Conservation (phyloP, 2,113 vertebrate species). For the Aegotheles bennettii region DNA sequence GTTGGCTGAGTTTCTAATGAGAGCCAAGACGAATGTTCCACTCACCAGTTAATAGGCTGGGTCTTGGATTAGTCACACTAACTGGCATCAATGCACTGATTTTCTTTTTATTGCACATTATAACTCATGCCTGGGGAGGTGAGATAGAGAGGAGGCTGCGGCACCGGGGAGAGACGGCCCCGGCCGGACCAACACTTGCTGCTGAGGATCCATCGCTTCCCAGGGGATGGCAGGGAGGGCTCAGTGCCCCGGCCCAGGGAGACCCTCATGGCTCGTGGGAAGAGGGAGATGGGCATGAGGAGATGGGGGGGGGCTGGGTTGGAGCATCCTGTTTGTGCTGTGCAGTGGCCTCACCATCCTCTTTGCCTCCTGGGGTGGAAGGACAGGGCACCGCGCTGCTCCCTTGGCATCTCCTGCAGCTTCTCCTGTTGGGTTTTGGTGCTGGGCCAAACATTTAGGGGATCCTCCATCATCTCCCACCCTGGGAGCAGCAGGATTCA, state of each 20-base stretch:
- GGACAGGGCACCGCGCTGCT: fast-evolving
- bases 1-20: slow-evolving; percentile 17
- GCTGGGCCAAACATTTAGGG: neutral
- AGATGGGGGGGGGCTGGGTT: neutral
- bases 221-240: neutral
- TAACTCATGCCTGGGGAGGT: slow-evolving; percentile 39
- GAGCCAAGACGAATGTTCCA: slow-evolving; percentile 10
- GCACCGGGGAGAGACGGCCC: neutral
- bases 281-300: neutral
- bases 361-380: neutral
- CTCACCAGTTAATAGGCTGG: slow-evolving; percentile 29
- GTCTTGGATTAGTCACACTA: slow-evolving; percentile 32
- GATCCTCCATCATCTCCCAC: neutral
- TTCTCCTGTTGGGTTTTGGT: neutral
- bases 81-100: slow-evolving; percentile 32
- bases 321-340: fast-evolving
- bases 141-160: neutral
- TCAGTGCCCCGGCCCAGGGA: fast-evolving
- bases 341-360: fast-evolving
- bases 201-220: neutral
- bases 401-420: neutral
- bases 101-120: slow-evolving; percentile 35
- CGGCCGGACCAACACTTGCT: neutral
- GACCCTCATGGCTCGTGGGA: fast-evolving
- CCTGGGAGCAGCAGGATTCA: neutral